Evolutionary conservation across 2,113 vertebrate species (phyloP).

Genomic region (Microcebus murinus): DNA sequence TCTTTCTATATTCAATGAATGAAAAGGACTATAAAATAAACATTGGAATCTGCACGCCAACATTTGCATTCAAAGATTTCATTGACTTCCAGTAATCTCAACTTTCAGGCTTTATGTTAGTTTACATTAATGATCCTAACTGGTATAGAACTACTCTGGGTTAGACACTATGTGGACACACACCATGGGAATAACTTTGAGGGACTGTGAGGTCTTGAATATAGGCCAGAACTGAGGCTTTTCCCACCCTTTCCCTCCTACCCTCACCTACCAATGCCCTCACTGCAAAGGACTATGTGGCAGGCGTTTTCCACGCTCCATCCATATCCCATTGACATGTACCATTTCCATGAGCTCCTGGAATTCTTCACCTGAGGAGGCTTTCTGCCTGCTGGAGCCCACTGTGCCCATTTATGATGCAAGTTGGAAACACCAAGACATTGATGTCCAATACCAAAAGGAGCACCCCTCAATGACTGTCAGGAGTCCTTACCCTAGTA

Average conservation of each 20-base stretch:
- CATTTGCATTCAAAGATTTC: neutral
- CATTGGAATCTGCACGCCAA: neutral
- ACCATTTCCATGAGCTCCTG: neutral
- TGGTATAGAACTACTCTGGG: neutral
- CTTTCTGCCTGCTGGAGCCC: neutral
- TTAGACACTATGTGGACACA: neutral
- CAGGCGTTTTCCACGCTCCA: neutral
- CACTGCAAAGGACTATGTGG: neutral
- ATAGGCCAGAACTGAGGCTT: neutral
- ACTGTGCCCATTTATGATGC: neutral
- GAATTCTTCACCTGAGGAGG: neutral
- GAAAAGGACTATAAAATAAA: neutral
- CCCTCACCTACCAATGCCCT: neutral
- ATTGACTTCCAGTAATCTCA: neutral
- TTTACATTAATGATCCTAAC: neutral
- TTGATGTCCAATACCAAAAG: neutral
- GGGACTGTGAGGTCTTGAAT: neutral
- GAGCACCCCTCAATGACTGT: accelerated
- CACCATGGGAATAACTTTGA: neutral
- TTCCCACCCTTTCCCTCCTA: neutral
- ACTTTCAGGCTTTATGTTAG: neutral
- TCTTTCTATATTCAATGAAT: neutral
- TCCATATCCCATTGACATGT: too few species aligned
- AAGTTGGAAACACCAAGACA: neutral
- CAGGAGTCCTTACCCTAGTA: neutral